These are phyloP conservation scores for Timandra comae DNA, from an alignment of 2,888 invertebrate genomes.

Conservation along the genomic window DNA sequence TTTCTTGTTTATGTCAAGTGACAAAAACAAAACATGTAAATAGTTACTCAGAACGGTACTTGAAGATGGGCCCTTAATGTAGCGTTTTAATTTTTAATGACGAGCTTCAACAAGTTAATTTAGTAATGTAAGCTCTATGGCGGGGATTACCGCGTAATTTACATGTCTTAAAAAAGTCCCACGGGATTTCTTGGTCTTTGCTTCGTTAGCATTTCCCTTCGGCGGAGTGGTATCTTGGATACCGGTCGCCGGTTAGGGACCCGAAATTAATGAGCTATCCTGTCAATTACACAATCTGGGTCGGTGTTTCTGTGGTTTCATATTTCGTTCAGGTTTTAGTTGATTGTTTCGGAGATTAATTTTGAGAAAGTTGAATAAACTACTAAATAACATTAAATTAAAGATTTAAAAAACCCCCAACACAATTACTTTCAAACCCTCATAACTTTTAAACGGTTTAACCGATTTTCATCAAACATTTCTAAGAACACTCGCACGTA, in stretches of 20 bases:
- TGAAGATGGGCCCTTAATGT: neutral
- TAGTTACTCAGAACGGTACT: neutral
- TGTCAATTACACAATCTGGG: slow-evolving; percentile 16
- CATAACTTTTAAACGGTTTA: too few species aligned
- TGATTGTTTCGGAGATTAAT: too few species aligned
- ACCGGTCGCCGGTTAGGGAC: too few species aligned
- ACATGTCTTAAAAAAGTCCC: slow-evolving; percentile 18
- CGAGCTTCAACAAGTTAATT: slow-evolving; percentile 1
- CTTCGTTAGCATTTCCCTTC: slow-evolving; percentile 15
- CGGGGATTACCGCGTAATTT: slow-evolving; percentile 16
- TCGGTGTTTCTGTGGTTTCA: slow-evolving; percentile 5
- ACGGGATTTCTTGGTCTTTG: slow-evolving; percentile 8
- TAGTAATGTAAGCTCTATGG: neutral
- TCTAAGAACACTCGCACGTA: too few species aligned
- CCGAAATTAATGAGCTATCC: slow-evolving; percentile 20
- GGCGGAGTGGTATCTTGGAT: too few species aligned
- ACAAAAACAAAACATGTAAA: neutral
- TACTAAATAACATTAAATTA: too few species aligned
- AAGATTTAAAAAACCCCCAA: too few species aligned
- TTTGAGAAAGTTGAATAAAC: too few species aligned
- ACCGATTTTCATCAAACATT: too few species aligned
- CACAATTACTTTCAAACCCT: too few species aligned
- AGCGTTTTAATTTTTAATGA: neutral
- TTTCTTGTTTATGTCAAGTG: too few species aligned
- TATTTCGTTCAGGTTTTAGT: neutral